Conservation (phyloP, 2,113 vertebrate genomes). For the Rhizomys pruinosus region DNA sequence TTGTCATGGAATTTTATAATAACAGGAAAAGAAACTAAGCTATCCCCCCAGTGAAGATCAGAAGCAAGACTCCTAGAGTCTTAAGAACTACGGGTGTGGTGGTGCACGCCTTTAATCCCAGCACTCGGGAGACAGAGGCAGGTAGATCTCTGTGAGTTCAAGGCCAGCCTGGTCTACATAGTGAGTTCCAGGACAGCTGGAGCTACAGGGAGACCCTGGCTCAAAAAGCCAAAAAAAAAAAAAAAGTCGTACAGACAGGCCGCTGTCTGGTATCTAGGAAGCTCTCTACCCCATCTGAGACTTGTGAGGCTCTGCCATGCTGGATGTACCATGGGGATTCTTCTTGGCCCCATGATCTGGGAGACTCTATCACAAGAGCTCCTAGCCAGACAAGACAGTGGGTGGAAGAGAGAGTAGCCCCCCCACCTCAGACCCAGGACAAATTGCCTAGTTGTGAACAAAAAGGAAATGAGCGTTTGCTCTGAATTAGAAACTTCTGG, state of each 20-base stretch:
- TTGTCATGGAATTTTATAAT: background rate
- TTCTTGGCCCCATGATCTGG: background rate
- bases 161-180: too few relatives aligned
- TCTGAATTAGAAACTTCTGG: constrained; percentile 63
- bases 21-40: background rate
- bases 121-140: too few relatives aligned
- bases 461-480: constrained; percentile 20
- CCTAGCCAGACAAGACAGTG: background rate
- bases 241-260: accelerated
- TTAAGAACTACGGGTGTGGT: too few relatives aligned
- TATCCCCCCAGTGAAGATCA: background rate
- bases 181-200: too few relatives aligned
- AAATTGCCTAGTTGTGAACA: background rate
- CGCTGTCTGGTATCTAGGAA: background rate
- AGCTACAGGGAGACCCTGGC: too few relatives aligned
- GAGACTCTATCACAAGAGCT: background rate
- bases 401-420: background rate
- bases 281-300: too few relatives aligned
- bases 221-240: too few relatives aligned
- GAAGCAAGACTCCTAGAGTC: background rate
- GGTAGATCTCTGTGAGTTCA: too few relatives aligned
- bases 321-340: background rate
- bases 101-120: too few relatives aligned
- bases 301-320: background rate
- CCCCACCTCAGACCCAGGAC: background rate